Base-by-base conservation (phyloP, 2,888 invertebrate species). In the Chrysomela aeneicollis region DNA sequence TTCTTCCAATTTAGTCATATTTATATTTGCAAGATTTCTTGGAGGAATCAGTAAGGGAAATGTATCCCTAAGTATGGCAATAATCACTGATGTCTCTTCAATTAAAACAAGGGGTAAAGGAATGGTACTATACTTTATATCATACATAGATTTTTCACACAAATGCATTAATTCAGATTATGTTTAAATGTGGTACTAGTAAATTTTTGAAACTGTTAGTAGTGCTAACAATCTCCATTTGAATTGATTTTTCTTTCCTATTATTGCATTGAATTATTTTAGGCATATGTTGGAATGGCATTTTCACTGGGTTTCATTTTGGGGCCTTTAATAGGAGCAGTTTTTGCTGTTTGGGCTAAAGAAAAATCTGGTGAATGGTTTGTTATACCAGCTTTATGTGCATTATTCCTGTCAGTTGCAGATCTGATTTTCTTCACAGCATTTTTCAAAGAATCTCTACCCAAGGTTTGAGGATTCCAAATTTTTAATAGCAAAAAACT, bases 11-110 rank as follows among this genome's bases (percentile, higher is more conserved):
- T 97, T 99, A 83, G 87, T 91, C 8, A 79, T 96, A 55, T 99
- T 99, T 84, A 94, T 98, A 22, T 75, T 98, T 68, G 94, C 98
- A 0, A 87, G 99, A 74, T 89, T 98, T 73, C 86, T 98, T 68
- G 98, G 98, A 12, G 98, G 99, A 0, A 86, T 98, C 19, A 95
- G 95, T 82, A 98, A 98, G 85, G 98, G 97, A 21, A 99, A 98
- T 82, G 93, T 99, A 12, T 95, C 95, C 72, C 86, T 99, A 21
- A 92, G 94, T 65, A 96, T 97, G 89, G 97, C 98, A 1, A 90
- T 98, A 61, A 93, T 98, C 37, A 91, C 97, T 0, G 99, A 99
- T 85, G 92, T 95, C 8, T 93, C 95, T 1, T 89, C 91, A 65
- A 86, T 90, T 55, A 90, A 91, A 76, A 91, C 91, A n/a, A 87